phyloP scores from a whole-genome alignment of 2,888 invertebrate species.

The Drosophila yooni region DNA sequence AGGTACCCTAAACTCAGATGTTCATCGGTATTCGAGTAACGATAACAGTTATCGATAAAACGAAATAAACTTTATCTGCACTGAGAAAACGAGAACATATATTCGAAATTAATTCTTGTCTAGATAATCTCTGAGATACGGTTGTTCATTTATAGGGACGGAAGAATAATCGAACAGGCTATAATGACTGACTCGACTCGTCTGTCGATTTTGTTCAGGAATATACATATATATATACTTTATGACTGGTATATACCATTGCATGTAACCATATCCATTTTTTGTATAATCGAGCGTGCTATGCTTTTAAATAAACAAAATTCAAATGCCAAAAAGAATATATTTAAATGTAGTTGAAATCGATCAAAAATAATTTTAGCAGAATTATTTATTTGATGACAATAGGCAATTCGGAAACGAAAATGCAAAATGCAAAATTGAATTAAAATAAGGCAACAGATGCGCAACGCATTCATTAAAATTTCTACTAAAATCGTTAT shows the following conservation, averaged over 20 bases:
- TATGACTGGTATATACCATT: background rate
- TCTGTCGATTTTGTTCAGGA: background rate
- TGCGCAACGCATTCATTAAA: constrained; percentile 52
- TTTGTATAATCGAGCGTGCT: too few relatives aligned
- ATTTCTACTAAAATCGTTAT: constrained; percentile 13
- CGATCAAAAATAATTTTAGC: background rate
- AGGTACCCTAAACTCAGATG: background rate
- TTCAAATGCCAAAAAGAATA: background rate
- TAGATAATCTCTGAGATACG: background rate
- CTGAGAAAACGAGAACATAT: background rate
- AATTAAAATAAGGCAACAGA: background rate
- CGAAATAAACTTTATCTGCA: background rate
- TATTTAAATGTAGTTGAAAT: background rate
- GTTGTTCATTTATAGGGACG: background rate
- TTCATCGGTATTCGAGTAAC: background rate
- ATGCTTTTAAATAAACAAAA: too few relatives aligned
- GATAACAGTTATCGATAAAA: background rate
- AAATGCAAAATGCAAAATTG: constrained; percentile 11
- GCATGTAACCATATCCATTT: background rate
- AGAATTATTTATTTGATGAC: constrained; percentile 26
- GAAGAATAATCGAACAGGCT: background rate
- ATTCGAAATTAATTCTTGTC: background rate
- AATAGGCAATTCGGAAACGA: constrained; percentile 15
- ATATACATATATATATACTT: constrained; percentile 16
- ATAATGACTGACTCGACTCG: background rate